Percentiles rank a stretch among this genome's conserved stretches.
Evolutionary conservation across 2,113 vertebrate species (phyloP).

Genomic region (Anser brachyrhynchus): DNA sequence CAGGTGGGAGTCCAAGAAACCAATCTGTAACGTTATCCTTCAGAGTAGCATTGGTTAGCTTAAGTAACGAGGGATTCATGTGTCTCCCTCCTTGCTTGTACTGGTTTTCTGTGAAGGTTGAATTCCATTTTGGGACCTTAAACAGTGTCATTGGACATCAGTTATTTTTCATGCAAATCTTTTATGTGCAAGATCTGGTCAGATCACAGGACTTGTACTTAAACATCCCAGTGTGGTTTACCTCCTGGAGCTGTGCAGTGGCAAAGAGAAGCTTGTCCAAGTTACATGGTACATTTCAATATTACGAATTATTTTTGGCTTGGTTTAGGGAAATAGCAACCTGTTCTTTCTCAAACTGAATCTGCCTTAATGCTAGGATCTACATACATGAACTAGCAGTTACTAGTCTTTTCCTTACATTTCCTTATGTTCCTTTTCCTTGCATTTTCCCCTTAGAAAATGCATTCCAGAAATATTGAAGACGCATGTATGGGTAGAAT

Average conservation of each 20-base stretch:
- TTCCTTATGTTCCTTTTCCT: background rate
- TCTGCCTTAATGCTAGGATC: background rate
- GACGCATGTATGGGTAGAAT: rapidly evolving
- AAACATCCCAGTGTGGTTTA: background rate
- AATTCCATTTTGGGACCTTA: background rate
- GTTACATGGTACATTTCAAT: background rate
- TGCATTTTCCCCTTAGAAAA: background rate
- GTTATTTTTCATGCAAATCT: background rate
- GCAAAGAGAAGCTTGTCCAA: background rate
- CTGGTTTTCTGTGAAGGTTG: background rate
- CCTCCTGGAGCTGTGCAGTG: background rate
- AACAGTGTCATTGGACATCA: background rate
- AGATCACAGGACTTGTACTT: background rate
- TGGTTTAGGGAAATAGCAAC: background rate
- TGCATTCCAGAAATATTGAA: background rate
- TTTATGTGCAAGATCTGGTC: background rate
- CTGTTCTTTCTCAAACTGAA: background rate
- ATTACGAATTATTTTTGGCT: background rate
- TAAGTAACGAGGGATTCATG: background rate
- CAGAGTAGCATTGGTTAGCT: background rate
- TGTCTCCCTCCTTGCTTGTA: background rate
- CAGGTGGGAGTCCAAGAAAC: background rate
- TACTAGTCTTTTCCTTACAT: background rate
- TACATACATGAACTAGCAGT: background rate
- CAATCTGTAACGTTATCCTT: background rate